Percentiles rank a stretch among this genome's conserved stretches.
These are phyloP conservation scores for Dermochelys coriacea DNA, from an alignment of 2,797 vertebrate genomes.

Conservation along the genomic window DNA sequence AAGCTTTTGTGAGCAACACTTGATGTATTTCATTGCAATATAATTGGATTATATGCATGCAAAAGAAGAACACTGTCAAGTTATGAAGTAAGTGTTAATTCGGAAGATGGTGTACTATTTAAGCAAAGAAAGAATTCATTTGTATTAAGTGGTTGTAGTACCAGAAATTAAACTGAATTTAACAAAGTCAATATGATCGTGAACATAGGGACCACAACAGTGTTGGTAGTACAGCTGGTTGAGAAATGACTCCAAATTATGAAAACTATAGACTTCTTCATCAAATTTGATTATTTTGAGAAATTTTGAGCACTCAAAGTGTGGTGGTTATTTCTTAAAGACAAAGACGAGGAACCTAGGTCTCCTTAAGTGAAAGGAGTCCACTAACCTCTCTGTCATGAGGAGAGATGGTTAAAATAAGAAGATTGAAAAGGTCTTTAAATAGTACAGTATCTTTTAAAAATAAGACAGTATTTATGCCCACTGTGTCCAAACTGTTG, in stretches of 20 bases:
- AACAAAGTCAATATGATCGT: not conserved
- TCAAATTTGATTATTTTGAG: not conserved
- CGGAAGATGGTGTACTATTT: not conserved
- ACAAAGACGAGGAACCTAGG: not conserved
- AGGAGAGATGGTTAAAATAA: not conserved
- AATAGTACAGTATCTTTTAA: not conserved
- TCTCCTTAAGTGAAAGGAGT: not conserved
- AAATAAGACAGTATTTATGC: not conserved
- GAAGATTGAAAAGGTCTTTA: not conserved
- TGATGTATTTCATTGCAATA: not conserved
- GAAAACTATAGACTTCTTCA: not conserved
- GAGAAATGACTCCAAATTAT: not conserved
- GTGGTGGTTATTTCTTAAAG: not conserved
- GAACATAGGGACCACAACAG: not conserved
- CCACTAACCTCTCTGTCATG: not conserved
- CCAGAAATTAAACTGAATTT: not conserved
- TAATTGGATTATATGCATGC: not conserved
- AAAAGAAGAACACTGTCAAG: not conserved
- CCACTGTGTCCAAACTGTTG: not conserved
- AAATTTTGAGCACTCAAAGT: not conserved
- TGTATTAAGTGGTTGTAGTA: not conserved
- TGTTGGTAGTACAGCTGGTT: not conserved
- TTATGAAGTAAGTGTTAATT: not conserved
- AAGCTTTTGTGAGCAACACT: no score
- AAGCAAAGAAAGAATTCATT: not conserved